These are phyloP conservation scores for Coracias cyanogaster DNA, from an alignment of 2,797 vertebrate species.

Conservation along the genomic window DNA sequence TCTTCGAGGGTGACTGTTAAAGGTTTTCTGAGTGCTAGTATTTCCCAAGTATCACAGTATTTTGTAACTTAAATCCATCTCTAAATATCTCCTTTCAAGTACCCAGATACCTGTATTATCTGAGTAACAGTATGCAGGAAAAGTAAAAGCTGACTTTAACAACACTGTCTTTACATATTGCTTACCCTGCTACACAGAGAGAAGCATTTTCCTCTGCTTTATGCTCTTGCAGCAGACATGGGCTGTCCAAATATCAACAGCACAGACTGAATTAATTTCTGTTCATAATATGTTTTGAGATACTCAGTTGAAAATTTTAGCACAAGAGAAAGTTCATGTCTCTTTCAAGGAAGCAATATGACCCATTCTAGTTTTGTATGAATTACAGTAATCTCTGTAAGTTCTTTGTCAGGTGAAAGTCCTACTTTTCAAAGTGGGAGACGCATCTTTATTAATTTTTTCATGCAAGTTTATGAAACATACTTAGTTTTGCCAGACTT, in stretches of 20 bases:
- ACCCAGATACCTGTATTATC: not conserved
- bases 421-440: not conserved
- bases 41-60: not conserved
- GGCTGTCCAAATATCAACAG: not conserved
- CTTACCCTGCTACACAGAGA: not conserved
- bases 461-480: not conserved
- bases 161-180: not conserved
- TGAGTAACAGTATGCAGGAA: not conserved
- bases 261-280: not conserved
- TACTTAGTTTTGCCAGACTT: not conserved
- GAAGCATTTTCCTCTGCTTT: not conserved
- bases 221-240: not conserved
- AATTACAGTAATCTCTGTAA: not conserved
- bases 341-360: not conserved
- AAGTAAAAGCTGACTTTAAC: not conserved
- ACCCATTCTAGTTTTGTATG: not conserved
- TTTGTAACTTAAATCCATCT: not conserved
- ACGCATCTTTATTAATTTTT: not conserved
- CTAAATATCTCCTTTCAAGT: not conserved
- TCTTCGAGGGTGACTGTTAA: not conserved
- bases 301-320: not conserved
- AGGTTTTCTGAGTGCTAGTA: not conserved
- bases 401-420: not conserved
- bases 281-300: not conserved
- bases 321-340: not conserved